Percentiles rank a stretch among this genome's conserved stretches.
Conservation (phyloP, 2,797 vertebrate genomes). For the Sebastes iracundus region DNA sequence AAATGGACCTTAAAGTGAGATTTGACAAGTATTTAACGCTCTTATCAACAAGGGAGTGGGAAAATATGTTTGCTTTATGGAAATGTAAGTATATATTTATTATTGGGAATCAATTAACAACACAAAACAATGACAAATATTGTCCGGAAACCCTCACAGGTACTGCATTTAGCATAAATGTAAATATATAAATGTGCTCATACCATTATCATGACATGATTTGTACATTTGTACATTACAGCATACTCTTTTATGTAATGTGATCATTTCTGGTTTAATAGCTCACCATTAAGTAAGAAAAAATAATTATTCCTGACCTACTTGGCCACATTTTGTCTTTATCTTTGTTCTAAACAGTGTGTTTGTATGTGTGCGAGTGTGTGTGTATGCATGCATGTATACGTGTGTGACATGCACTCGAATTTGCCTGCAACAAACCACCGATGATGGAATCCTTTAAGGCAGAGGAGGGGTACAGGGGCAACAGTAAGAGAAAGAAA, state of each 20-base stretch:
- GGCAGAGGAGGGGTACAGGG: constrained; percentile 50
- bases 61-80: not conserved
- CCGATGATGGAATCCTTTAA: constrained; percentile 62
- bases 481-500: constrained; percentile 57
- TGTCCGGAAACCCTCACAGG: too few relatives aligned
- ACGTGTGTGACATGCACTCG: constrained; percentile 13
- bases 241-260: not conserved
- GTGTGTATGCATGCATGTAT: constrained; percentile 14
- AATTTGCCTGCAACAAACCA: constrained; percentile 40
- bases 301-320: constrained; percentile 17
- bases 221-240: not conserved
- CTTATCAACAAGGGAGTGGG: too few relatives aligned
- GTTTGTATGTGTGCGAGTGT: not conserved
- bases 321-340: constrained; percentile 17
- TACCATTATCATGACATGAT: not conserved
- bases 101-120: too few relatives aligned
- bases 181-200: too few relatives aligned
- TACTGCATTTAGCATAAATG: too few relatives aligned
- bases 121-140: too few relatives aligned
- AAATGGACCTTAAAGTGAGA: too few relatives aligned
- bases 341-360: not conserved
- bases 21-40: accelerated
- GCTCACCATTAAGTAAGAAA: not conserved
- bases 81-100: accelerated
- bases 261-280: not conserved